Percentiles rank a stretch among this genome's conserved stretches.
These are phyloP conservation scores for Odontothrips loti DNA, from an alignment of 2,888 invertebrate genomes.

Conservation along the genomic window DNA sequence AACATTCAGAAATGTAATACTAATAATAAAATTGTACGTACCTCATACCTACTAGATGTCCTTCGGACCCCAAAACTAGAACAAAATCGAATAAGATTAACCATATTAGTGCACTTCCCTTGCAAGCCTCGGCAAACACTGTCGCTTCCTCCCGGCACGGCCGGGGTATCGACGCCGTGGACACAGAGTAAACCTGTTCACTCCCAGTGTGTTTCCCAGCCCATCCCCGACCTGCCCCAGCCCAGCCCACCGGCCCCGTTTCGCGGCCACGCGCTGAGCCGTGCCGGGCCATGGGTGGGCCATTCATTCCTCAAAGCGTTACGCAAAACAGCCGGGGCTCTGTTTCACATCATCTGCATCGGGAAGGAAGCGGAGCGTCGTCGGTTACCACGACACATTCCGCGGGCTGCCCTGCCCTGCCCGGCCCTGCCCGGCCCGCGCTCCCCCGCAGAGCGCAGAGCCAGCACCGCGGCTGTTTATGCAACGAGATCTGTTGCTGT, in stretches of 20 bases:
- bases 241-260: neutral
- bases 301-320: neutral
- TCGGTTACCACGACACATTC: neutral
- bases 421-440: neutral
- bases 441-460: neutral
- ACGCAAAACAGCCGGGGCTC: conserved; percentile 13
- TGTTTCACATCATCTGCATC: conserved; percentile 21
- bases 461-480: neutral
- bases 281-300: neutral
- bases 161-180: neutral
- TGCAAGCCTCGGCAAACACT: no score
- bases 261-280: neutral
- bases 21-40: no score
- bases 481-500: conserved; percentile 2
- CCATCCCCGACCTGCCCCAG: neutral
- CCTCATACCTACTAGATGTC: no score
- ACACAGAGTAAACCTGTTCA: neutral
- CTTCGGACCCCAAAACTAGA: no score
- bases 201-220: neutral
- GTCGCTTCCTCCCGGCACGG: neutral
- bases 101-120: no score
- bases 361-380: conserved; percentile 5
- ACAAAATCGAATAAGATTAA: no score
- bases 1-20: no score
- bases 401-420: neutral